These are phyloP conservation scores for Psophia crepitans DNA, from an alignment of 2,113 vertebrate genomes.

Conservation along the genomic window DNA sequence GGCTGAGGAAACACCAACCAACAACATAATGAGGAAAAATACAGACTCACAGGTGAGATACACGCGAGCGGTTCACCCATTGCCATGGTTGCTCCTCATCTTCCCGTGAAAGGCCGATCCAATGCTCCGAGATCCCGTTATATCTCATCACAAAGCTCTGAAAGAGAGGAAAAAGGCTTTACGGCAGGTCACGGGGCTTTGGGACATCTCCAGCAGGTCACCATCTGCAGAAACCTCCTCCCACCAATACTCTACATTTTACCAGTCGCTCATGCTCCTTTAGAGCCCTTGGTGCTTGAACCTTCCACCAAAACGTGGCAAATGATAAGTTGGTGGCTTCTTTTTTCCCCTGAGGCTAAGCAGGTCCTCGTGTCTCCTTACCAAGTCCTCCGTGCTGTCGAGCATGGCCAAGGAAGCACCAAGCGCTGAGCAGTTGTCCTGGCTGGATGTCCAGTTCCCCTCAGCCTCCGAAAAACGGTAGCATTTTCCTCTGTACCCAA, in stretches of 20 bases:
- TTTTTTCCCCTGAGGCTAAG: accelerated
- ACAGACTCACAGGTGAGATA: background rate
- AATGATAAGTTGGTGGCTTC: accelerated
- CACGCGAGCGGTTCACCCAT: background rate
- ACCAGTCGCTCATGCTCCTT: accelerated
- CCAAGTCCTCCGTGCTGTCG: background rate
- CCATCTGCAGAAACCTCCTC: background rate
- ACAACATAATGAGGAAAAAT: accelerated
- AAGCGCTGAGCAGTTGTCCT: background rate
- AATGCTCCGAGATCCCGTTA: background rate
- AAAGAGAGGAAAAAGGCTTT: background rate
- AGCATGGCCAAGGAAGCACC: constrained; percentile 31
- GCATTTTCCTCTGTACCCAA: constrained; percentile 17
- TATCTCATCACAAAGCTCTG: constrained; percentile 17
- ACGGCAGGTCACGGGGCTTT: accelerated
- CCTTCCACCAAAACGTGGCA: background rate
- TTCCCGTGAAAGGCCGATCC: background rate
- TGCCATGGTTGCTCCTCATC: background rate
- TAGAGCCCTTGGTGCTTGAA: background rate
- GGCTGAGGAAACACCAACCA: background rate
- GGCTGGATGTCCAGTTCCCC: constrained; percentile 7
- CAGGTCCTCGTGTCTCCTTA: background rate
- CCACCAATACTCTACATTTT: background rate
- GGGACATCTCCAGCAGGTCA: background rate
- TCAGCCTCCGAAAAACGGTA: constrained; percentile 24